Evolutionary conservation across 2,113 vertebrate genomes (phyloP), one percentile per base, ranked within the genome.

Genomic region (Hydrochoerus hydrochaeris): DNA sequence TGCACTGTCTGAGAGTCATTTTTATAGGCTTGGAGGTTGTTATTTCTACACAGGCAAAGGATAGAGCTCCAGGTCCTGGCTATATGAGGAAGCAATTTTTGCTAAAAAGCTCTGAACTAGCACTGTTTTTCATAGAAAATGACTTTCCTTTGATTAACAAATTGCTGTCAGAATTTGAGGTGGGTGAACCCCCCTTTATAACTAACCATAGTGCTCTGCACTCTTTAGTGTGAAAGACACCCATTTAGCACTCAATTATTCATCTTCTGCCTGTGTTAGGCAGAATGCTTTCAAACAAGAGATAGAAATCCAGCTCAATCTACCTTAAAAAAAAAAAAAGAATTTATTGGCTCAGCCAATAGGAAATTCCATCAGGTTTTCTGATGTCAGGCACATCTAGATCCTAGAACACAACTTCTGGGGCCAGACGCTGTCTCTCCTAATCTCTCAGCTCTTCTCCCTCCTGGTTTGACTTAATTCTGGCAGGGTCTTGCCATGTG

Each of bases 111-210:
- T 93, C 54, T 88, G 54, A 82, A 65, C 58, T 32, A n/a, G 4
- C 9, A 87, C 57, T 69, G 35, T 60, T 80, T 49, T 90, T 71
- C 22, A 63, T 71, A 88, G 52, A 88, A 91, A 80, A n/a, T 85
- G 13, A 71, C 2, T 85, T 91, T 86, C 77, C 35, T 91, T 86
- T 97, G 80, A 93, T 95, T 30, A 90, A 38, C 4, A 62, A 77
- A 60, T 90, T 5, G n/a, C 49, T 75, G 30, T 58, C 57, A 82
- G 92, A 75, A 67, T 69, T 60, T 52, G 85, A 60, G 78, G 28
- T 57, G 7, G 28, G 8, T 11, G 0, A 77, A 38, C 13, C 75
- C 13, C 7, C 3, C n/a, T 20, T 54, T 77, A 3, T n/a, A 44
- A 16, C 24, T 85, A 71, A 38, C 10, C 5, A 3, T 26, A 57